These are phyloP conservation scores for Lasiurus cinereus DNA, from an alignment of 2,113 vertebrate species.

Conservation along the genomic window DNA sequence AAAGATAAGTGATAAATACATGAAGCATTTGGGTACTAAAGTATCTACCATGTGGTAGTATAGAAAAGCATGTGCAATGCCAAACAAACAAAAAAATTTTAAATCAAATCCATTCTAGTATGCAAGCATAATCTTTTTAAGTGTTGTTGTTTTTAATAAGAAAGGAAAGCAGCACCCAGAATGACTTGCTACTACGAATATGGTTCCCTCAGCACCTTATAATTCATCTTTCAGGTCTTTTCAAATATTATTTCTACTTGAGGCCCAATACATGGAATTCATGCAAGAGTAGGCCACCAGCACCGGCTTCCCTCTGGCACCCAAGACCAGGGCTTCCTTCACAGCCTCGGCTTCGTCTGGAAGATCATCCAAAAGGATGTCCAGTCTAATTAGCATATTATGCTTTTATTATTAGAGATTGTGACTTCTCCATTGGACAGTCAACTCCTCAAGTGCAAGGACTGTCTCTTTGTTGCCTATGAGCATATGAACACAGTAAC, in stretches of 20 bases:
- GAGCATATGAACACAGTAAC: background rate
- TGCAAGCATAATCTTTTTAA: background rate
- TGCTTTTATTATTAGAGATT: too few species aligned
- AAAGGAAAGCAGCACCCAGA: background rate
- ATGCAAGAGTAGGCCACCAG: too few species aligned
- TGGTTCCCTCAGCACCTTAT: background rate
- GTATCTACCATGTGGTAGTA: background rate
- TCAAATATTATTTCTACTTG: background rate
- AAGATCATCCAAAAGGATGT: too few species aligned
- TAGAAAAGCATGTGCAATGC: background rate
- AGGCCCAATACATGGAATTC: too few species aligned
- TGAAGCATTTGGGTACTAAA: background rate
- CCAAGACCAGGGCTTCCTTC: too few species aligned
- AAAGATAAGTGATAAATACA: background rate
- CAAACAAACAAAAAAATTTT: background rate
- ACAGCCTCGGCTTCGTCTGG: too few species aligned
- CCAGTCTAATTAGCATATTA: too few species aligned
- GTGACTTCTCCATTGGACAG: constrained; percentile 8
- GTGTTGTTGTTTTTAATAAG: background rate
- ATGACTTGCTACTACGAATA: background rate
- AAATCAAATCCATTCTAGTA: constrained; percentile 37
- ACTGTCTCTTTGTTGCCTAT: background rate
- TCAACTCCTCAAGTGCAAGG: background rate
- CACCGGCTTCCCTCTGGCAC: too few species aligned
- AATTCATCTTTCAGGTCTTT: background rate